Percentiles rank a stretch among this genome's conserved stretches.
phyloP scores from a whole-genome alignment of 2,797 vertebrate species.

The Rhabdomys pumilio region DNA sequence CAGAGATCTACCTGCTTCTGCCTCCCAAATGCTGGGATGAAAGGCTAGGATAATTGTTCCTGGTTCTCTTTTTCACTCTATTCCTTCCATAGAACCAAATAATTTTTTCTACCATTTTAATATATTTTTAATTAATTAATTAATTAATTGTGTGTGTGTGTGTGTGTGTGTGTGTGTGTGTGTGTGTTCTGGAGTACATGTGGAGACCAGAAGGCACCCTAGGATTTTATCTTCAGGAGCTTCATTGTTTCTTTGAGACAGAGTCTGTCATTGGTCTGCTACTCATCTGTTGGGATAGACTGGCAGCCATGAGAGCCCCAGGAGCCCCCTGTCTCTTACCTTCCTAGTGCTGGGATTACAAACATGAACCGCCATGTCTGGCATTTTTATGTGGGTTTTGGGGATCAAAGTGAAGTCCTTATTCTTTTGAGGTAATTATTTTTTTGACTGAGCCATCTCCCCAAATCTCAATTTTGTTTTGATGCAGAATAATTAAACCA shows the following conservation, averaged over 20 bases:
- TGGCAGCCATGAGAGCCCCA: neutral
- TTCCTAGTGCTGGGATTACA: neutral
- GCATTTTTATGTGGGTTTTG: neutral
- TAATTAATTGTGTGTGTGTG: neutral
- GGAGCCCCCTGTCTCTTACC: neutral
- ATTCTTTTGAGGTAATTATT: neutral
- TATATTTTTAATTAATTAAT: neutral
- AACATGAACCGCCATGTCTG: neutral
- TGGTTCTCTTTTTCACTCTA: neutral
- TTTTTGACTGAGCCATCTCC: neutral
- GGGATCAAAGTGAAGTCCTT: neutral
- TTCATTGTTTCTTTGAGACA: neutral
- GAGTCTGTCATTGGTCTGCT: neutral
- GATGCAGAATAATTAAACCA: neutral
- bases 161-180: neutral
- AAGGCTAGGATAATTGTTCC: neutral
- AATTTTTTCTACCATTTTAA: neutral
- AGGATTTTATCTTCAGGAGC: neutral
- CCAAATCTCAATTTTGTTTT: neutral
- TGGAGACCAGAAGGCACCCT: neutral
- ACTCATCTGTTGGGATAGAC: neutral
- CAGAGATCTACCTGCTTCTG: neutral
- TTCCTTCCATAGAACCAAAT: neutral
- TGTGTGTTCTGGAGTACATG: neutral
- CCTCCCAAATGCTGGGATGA: neutral